Conservation (phyloP, 2,888 invertebrate species). For the Helicoverpa assulta region DNA sequence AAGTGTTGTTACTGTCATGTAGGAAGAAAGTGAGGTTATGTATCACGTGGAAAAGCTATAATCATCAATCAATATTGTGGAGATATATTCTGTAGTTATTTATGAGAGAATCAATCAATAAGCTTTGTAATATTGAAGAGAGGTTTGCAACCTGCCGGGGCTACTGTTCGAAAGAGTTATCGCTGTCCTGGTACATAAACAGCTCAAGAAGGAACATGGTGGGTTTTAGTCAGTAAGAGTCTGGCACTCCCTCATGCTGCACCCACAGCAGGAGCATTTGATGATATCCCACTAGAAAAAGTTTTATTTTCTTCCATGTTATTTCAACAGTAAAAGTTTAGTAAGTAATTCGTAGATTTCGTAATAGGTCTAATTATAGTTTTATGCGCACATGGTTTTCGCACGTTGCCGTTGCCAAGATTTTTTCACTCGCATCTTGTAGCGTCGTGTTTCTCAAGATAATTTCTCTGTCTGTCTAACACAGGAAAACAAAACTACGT, state of each 20-base stretch:
- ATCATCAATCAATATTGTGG: not conserved
- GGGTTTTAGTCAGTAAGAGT: too few species aligned
- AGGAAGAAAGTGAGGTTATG: conserved; percentile 8
- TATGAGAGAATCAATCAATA: too few species aligned
- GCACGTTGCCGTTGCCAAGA: conserved; percentile 48
- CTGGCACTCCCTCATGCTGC: too few species aligned
- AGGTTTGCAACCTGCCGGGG: too few species aligned
- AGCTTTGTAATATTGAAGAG: too few species aligned
- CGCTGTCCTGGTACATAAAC: too few species aligned
- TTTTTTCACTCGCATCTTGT: conserved; percentile 28
- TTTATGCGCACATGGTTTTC: conserved; percentile 34
- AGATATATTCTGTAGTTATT: too few species aligned
- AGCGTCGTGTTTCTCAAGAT: conserved; percentile 11
- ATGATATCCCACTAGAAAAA: too few species aligned
- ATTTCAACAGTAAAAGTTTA: conserved; percentile 1
- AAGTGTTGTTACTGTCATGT: conserved; percentile 38
- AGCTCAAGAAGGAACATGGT: too few species aligned
- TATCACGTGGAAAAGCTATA: not conserved
- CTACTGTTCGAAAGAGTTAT: too few species aligned
- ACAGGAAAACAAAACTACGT: conserved; percentile 16
- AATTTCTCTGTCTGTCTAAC: conserved; percentile 28
- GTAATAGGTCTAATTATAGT: conserved; percentile 44
- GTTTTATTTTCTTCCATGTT: not conserved
- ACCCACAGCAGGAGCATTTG: too few species aligned
- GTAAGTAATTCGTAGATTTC: conserved; percentile 6